Conservation (phyloP, 2,888 invertebrate species). For the Andrena bucephala region DNA sequence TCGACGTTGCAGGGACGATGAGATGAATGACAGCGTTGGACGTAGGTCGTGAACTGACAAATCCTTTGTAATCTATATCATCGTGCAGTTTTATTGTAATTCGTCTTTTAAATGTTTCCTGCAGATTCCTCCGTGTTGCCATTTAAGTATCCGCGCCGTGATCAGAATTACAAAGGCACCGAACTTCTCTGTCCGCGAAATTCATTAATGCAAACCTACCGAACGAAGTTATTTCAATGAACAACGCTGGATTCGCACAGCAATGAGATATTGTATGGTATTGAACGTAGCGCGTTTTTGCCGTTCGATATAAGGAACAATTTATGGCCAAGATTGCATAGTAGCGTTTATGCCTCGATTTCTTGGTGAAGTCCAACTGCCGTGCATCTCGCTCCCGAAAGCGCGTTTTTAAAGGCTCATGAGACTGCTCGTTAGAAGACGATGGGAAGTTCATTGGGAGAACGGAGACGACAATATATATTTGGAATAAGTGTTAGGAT, state of each 20-base stretch:
- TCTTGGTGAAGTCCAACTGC: slow-evolving; percentile 49
- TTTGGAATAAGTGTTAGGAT: slow-evolving; percentile 65
- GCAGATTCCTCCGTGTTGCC: slow-evolving; percentile 56
- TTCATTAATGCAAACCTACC: slow-evolving; percentile 38
- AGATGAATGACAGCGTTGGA: slow-evolving; percentile 40
- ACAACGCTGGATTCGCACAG: slow-evolving; percentile 60
- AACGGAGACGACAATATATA: slow-evolving; percentile 70
- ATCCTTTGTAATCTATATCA: slow-evolving; percentile 43
- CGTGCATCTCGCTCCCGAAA: slow-evolving; percentile 67
- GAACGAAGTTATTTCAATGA: slow-evolving; percentile 61
- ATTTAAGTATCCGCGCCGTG: slow-evolving; percentile 48
- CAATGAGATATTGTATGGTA: slow-evolving; percentile 24
- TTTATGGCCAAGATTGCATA: slow-evolving; percentile 65
- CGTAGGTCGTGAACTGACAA: slow-evolving; percentile 41
- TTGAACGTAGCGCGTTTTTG: slow-evolving; percentile 47
- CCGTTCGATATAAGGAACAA: slow-evolving; percentile 56
- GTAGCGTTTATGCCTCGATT: slow-evolving; percentile 53
- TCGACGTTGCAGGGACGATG: slow-evolving; percentile 39
- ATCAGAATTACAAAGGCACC: slow-evolving; percentile 44
- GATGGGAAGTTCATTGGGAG: slow-evolving; percentile 58
- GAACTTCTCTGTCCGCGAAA: slow-evolving; percentile 34
- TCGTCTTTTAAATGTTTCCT: slow-evolving; percentile 55
- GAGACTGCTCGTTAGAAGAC: slow-evolving; percentile 56
- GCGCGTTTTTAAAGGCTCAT: slow-evolving; percentile 39
- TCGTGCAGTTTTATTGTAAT: slow-evolving; percentile 52